Base-by-base conservation (phyloP, 2,113 vertebrate genomes). In the Zosterops lateralis region DNA sequence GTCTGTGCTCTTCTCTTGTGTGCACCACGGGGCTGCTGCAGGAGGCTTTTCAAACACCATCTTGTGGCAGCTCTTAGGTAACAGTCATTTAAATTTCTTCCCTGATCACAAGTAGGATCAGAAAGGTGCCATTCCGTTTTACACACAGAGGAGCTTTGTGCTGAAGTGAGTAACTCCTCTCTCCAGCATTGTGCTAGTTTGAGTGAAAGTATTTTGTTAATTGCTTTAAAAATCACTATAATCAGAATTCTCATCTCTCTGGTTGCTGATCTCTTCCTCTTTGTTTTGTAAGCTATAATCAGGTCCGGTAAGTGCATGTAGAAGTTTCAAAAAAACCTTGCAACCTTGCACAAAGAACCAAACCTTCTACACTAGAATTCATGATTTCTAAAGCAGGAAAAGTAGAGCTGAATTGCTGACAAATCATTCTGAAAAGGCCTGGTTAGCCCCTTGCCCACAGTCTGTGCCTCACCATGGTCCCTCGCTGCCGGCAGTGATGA, bases 271-370 rank as follows among this genome's bases (percentile, higher is more conserved):
- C 10, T 80, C 51, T 80, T 57, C 57, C 29, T 28, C 11, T 72
- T 51, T 64, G 34, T 83, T 54, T 86, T 85, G 38, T 84, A 87
- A 90, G 48, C 61, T 58, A 15, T 45, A 20, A 57, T 77, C 32
- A 42, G 20, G 34, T 36, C 91, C 96, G 95, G 95, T 96, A 97
- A 97, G 96, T 96, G 60, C 17, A 61, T 79, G 61, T 44, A 78
- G 57, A 89, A 60, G 25, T 53, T 66, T 81, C 7, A 1, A 62
- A 54, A 57, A 61, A 48, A 10, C 29, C 22, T 44, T 72, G 36
- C 71, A 50, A 3, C 44, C 38, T 38, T 38, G 38, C 38, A 38
- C 11, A 38, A 38, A 50, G 42, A 61, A 73, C 14, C 16, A 84
- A 51, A 40, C 16, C 1, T 50, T 70, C 77, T 65, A 0, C 20